These are phyloP conservation scores for Meiosimyza platycephala DNA, from an alignment of 2,888 invertebrate genomes.

Conservation along the genomic window DNA sequence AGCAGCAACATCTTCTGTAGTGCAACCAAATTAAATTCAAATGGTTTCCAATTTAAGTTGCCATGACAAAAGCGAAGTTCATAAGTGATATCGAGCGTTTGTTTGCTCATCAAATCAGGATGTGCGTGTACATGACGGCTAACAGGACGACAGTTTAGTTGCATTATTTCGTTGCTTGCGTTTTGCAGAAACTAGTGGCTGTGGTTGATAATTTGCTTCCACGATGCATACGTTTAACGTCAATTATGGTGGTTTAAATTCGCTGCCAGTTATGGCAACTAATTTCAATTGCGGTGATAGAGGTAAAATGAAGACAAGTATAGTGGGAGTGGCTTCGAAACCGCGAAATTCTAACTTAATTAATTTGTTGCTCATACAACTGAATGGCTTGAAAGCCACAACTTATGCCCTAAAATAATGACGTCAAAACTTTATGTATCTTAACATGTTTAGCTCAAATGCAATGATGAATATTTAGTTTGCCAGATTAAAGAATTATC, in stretches of 20 bases:
- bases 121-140: neutral
- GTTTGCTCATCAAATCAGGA: no score
- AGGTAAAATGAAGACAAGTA: no score
- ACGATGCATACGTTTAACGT: neutral
- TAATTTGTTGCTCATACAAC: no score
- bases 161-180: slow-evolving; percentile 1
- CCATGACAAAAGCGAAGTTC: slow-evolving; percentile 20
- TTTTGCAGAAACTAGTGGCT: neutral
- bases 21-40: slow-evolving; percentile 50
- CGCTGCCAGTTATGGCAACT: neutral
- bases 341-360: no score
- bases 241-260: slow-evolving; percentile 38
- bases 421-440: no score
- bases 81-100: slow-evolving; percentile 6
- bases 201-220: neutral
- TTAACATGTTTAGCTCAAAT: no score
- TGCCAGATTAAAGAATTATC: no score
- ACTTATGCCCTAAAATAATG: no score
- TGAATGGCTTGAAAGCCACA: no score
- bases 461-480: no score
- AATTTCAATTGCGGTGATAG: no score
- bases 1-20: slow-evolving; percentile 33
- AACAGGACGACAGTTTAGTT: slow-evolving; percentile 4
- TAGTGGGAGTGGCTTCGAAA: no score
- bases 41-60: slow-evolving; percentile 46